Evolutionary conservation across 1,140 invertebrate species (phyloP), one percentile per base, ranked within the genome.

Genomic region (Pantala flavescens): DNA sequence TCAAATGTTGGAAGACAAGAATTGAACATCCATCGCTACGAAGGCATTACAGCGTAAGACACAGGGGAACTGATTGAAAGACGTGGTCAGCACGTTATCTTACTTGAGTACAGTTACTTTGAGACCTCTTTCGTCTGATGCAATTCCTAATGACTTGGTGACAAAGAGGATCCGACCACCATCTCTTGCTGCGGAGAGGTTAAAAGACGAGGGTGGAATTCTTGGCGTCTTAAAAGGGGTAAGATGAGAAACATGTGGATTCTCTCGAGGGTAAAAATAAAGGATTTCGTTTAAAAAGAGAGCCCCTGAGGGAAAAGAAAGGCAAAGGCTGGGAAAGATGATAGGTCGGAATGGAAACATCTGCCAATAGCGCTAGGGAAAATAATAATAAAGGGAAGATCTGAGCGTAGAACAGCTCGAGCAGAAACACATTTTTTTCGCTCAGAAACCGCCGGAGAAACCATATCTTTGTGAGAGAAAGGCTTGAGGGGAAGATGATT

Each of bases 341-440:
- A 63, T 63, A 63, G 49, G 49, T 63, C 49, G 49, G n/a, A 63
- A 63, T 63, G 49, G 49, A 63, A 63, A 63, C 49, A 21, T 63
- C 49, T 63, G 49, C 49, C 49, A 63, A 63, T 63, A 63, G 49
- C 49, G 49, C 12, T 7, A 63, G 49, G 49, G 49, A 63, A 63
- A 63, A 63, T 36, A 36, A 36, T 36, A 36, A 36, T 36, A 36
- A 36, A 36, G 28, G 28, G 28, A 36, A 36, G 28, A 9, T 36
- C 28, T 36, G 28, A 36, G 28, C 28, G 28, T 36, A 36, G 28
- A 36, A 36, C 28, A 36, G 2, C 28, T 36, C 28, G 28, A 9
- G 28, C 28, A 36, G 28, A 36, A 36, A 36, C 28, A 36, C 28
- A 36, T 36, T 36, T 36, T 36, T 36, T 36, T 36, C 28, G 28